Conservation (phyloP, 2,797 vertebrate species). For the Dryobates pubescens region DNA sequence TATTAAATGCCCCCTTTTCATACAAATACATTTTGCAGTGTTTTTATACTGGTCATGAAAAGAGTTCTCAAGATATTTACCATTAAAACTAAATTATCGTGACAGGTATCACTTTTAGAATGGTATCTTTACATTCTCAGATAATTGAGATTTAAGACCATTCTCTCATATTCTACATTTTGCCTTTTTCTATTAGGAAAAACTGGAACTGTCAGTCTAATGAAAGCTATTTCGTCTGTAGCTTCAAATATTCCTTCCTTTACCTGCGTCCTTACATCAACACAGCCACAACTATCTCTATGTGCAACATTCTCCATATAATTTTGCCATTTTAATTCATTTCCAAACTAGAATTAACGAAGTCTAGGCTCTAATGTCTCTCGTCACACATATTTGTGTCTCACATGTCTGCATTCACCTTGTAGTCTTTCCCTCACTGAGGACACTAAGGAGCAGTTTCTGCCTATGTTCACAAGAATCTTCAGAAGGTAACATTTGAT, state of each 20-base stretch:
- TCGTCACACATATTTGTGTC: background rate
- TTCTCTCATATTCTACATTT: background rate
- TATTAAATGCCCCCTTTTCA: background rate
- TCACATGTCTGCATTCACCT: background rate
- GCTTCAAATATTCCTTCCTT: background rate
- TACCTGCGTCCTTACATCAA: background rate
- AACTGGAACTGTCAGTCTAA: background rate
- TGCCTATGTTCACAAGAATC: background rate
- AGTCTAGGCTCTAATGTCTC: background rate
- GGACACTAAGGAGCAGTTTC: background rate
- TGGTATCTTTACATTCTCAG: background rate
- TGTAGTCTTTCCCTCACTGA: background rate
- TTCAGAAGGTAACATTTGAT: too few relatives aligned
- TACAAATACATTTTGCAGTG: background rate
- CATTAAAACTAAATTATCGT: background rate
- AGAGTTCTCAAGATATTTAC: background rate
- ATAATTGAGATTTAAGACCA: background rate
- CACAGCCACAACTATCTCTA: background rate
- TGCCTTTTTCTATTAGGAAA: background rate
- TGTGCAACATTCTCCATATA: background rate
- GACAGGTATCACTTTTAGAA: background rate
- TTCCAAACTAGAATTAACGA: background rate
- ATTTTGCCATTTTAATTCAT: background rate
- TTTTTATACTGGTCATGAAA: background rate
- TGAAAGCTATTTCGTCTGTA: background rate